Base-by-base conservation (phyloP, 1,140 invertebrate genomes). In the Drosophila lini region DNA sequence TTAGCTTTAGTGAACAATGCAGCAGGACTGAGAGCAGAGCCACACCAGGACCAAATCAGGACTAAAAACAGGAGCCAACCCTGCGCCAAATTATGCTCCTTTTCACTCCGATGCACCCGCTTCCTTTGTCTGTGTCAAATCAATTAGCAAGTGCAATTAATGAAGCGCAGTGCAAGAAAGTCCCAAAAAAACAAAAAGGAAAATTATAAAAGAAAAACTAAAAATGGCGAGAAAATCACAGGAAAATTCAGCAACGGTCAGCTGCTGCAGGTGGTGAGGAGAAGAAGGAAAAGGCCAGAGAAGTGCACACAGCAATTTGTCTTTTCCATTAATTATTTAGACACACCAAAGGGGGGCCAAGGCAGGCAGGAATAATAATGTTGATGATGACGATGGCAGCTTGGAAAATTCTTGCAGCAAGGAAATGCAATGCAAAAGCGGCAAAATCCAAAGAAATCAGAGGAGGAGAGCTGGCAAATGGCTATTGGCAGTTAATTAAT, bases 271-370 rank as follows among this genome's bases (percentile, higher is more conserved):
- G 47, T 48, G 47, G 47, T 48, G 47, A 3, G 28, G 11, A 38
- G 41, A 45, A 28, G 25, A 22, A 15, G 42, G 3, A 19, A 19
- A 11, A 48, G 25, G 25, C 25, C 16, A 13, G 13, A 36, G 42
- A 55, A 61, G 31, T 60, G 60, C 59, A 77, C 78, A 59, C 56
- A 60, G 71, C 83, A 82, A 82, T 82, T 82, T 88, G 82, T 80
- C 79, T 88, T 80, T 83, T 80, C 25, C 83, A 86, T 86, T 82
- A 88, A 82, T 88, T 86, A 86, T 71, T 78, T 78, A 78, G 65
- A 76, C 53, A 59, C 41, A 38, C 28, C 53, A 41, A 25, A 11
- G 36, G 22, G 25, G 16, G 25, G 25, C 25, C 19, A 19, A 31
- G 47, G 64, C 36, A 16, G 52, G 15, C 36, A 16, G 52, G 15